Percentiles rank a stretch among this genome's conserved stretches.
These are phyloP conservation scores for Neoniphon sammara DNA, from an alignment of 2,797 vertebrate species.

Conservation along the genomic window DNA sequence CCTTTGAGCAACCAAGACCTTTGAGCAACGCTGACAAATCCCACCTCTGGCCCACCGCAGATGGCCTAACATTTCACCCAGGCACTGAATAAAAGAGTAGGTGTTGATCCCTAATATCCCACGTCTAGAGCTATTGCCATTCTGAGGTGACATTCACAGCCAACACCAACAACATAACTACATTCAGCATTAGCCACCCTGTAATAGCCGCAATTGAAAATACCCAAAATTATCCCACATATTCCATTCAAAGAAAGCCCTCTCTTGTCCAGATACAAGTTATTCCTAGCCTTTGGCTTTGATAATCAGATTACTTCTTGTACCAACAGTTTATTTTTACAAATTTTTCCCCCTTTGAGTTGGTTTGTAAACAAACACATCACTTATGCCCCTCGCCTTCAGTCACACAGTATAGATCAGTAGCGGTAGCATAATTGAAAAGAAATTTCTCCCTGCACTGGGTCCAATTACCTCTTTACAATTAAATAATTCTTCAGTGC, in stretches of 20 bases:
- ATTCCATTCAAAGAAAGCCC: constrained; percentile 22
- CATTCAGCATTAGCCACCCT: constrained; percentile 42
- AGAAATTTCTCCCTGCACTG: constrained; percentile 45
- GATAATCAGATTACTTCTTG: constrained; percentile 39
- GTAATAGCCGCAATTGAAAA: constrained; percentile 44
- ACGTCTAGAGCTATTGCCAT: constrained; percentile 58
- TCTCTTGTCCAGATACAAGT: constrained; percentile 39
- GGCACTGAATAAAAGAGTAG: constrained; percentile 65
- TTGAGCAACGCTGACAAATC: constrained; percentile 57
- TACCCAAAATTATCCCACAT: constrained; percentile 23
- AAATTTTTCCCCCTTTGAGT: constrained; percentile 3
- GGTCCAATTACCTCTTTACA: constrained; percentile 44
- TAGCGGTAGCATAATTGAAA: constrained; percentile 38
- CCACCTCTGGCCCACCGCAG: constrained; percentile 51
- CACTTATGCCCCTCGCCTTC: background rate
- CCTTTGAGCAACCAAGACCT: constrained; percentile 45
- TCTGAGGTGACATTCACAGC: constrained; percentile 54
- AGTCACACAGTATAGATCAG: constrained; percentile 21
- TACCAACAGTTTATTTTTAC: constrained; percentile 18
- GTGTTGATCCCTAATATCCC: constrained; percentile 71
- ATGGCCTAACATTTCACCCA: constrained; percentile 50
- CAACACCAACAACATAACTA: constrained; percentile 64
- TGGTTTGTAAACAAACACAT: constrained; percentile 6
- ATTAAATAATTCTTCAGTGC: constrained; percentile 56
- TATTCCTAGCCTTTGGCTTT: constrained; percentile 33